These are phyloP conservation scores for Isichthys henryi DNA, from an alignment of 2,113 vertebrate species.

Conservation along the genomic window DNA sequence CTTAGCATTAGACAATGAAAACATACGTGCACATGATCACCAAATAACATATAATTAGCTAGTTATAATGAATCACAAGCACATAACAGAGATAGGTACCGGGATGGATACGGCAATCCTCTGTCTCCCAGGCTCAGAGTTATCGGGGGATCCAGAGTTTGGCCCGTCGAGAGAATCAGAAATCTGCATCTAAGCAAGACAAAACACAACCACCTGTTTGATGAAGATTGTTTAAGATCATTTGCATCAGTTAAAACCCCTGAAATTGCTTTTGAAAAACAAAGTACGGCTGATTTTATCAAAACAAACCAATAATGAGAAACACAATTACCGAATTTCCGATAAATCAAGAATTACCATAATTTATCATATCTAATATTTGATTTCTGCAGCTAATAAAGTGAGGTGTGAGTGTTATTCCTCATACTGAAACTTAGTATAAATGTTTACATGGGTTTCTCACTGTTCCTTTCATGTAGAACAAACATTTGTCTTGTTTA, in stretches of 20 bases:
- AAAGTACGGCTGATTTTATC: slow-evolving; percentile 27
- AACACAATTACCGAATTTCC: neutral
- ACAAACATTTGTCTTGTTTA: neutral
- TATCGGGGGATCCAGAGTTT: slow-evolving; percentile 60
- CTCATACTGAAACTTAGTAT: neutral
- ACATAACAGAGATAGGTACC: slow-evolving; percentile 49
- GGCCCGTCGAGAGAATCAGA: slow-evolving; percentile 48
- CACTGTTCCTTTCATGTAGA: neutral
- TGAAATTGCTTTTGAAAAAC: neutral
- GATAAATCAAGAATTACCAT: neutral
- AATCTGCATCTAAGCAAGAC: slow-evolving; percentile 60
- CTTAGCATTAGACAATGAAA: neutral
- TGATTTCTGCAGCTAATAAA: neutral
- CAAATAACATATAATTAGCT: neutral
- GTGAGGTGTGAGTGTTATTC: neutral
- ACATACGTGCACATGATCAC: neutral
- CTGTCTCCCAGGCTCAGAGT: slow-evolving; percentile 52
- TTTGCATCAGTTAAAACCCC: neutral
- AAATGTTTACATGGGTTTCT: neutral
- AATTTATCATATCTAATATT: neutral
- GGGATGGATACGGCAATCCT: slow-evolving; percentile 63
- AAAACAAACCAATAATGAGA: neutral
- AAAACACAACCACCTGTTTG: slow-evolving; percentile 21
- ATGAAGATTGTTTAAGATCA: neutral
- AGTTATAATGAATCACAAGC: neutral